Evolutionary conservation across 2,797 vertebrate species (phyloP).

Genomic region (Enteromius thamalakanensis): DNA sequence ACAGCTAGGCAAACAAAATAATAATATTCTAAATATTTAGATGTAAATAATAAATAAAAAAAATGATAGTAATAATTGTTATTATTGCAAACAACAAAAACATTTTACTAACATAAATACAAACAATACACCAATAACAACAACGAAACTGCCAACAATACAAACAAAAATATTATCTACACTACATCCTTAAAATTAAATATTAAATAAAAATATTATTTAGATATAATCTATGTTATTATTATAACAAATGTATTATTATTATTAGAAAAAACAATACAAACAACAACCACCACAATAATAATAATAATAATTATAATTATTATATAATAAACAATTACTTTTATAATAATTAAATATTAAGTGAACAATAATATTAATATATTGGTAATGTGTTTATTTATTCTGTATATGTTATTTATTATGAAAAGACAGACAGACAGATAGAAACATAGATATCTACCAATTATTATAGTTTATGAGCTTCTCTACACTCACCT

Average conservation of each 20-base stretch:
- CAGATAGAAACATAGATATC: not conserved
- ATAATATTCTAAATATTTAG: not conserved
- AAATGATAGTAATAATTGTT: not conserved
- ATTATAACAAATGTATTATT: not conserved
- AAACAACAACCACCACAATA: not conserved
- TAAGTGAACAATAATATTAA: not conserved
- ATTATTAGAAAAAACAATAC: not conserved
- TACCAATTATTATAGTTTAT: not conserved
- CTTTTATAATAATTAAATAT: not conserved
- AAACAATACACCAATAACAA: not conserved
- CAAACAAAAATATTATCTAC: not conserved
- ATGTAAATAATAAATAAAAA: not conserved
- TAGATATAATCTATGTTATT: not conserved
- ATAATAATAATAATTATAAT: too few species aligned
- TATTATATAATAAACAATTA: not conserved
- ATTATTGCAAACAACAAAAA: not conserved
- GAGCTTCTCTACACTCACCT: constrained; percentile 73
- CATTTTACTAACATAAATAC: not conserved
- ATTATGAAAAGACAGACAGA: too few species aligned
- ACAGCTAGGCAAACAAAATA: not conserved
- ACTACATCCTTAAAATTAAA: not conserved
- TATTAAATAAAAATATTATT: not conserved
- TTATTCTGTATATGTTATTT: too few species aligned
- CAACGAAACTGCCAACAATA: not conserved
- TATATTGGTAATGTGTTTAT: not conserved